Base-by-base conservation (phyloP, 1,140 invertebrate species). In the Parasteatoda tepidariorum region DNA sequence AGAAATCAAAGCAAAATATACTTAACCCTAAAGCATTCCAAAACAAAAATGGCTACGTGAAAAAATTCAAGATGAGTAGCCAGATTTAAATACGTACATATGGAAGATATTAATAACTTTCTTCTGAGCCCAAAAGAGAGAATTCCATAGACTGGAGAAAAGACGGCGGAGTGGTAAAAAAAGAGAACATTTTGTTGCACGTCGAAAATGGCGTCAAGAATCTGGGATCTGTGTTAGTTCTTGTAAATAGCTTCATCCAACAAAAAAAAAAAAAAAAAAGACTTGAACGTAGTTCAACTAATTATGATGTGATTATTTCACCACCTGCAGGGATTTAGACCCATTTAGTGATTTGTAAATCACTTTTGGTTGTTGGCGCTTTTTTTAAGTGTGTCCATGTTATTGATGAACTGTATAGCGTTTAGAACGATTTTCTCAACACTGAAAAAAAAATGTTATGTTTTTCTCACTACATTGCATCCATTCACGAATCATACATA, bases 321-420 rank as follows among this genome's bases (percentile, higher is more conserved):
- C 54, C 54, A 83, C 81, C 81, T 83, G 81, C 81, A 83, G 81
- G 81, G 81, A 83, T 83, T 83, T 74, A 83, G 70, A 83, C 81
- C 81, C 81, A 83, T 48, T 9, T 83, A 83, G 70, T 83, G 70
- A 83, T 83, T 73, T 83, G 48, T 82, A 82, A 82, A 82, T 82
- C 78, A 82, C 78, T 82, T 82, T 82, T 82, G n/a, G 78, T 82
- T 82, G 78, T 82, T 82, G 78, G 78, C 78, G 78, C 78, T 82
- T 82, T 82, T 79, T 82, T 82, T 82, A 82, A 82, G 78, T 82
- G 67, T 82, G 78, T 82, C 66, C 67, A 82, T 82, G 78, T 82
- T 82, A 82, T n/a, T 71, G 78, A 66, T 38, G 33, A 67, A 70
- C 55, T 82, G 78, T 82, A 82, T 82, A 82, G 78, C 38, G 54